Conservation (phyloP, 1,140 invertebrate species). For the Drosophila kikkawai region DNA sequence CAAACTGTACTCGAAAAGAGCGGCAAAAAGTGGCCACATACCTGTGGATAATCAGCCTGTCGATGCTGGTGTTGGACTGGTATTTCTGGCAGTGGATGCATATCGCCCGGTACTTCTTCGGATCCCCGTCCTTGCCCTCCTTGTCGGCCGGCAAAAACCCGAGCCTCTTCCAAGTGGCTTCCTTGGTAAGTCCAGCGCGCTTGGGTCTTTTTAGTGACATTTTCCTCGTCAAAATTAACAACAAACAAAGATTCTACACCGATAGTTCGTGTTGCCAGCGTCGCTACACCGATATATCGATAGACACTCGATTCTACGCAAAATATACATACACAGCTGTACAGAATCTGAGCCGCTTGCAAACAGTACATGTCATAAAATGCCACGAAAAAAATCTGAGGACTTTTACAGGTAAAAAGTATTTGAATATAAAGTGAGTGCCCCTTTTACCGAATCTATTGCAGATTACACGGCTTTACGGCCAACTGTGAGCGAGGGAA, state of each 20-base stretch:
- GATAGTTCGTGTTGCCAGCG: neutral
- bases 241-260: constrained; percentile 1
- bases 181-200: constrained; percentile 25
- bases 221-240: neutral
- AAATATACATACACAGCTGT: constrained; percentile 23
- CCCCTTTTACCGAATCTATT: neutral
- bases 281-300: constrained; percentile 5
- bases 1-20: constrained; percentile 1
- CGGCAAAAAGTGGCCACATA: constrained; percentile 9
- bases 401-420: constrained; percentile 36
- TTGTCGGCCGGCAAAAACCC: constrained; percentile 31
- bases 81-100: constrained; percentile 42
- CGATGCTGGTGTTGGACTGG: constrained; percentile 49
- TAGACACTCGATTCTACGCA: constrained; percentile 5
- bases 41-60: constrained; percentile 47
- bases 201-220: constrained; percentile 27
- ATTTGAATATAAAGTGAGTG: neutral
- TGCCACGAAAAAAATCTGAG: constrained; percentile 49
- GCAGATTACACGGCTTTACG: constrained; percentile 30
- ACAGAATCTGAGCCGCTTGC: neutral
- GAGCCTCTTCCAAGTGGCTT: constrained; percentile 31
- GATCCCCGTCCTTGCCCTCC: constrained; percentile 3
- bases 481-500: constrained; percentile 26
- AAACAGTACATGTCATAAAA: constrained; percentile 20
- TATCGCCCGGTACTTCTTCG: constrained; percentile 36